These are phyloP conservation scores for Excalfactoria chinensis DNA, from an alignment of 2,113 vertebrate species.

Conservation along the genomic window DNA sequence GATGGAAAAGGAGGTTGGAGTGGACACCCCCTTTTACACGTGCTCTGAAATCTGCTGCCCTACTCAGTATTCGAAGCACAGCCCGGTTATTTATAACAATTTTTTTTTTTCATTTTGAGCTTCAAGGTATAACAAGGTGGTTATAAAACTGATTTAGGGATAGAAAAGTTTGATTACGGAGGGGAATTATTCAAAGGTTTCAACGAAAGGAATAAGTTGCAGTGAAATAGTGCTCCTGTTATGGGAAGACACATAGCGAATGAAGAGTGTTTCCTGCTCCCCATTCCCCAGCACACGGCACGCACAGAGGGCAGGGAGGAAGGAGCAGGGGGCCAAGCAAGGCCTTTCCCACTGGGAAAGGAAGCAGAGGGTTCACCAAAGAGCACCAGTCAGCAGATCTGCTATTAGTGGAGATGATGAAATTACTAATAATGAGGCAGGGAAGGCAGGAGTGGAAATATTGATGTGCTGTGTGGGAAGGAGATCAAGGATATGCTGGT, in stretches of 20 bases:
- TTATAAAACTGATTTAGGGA: conserved; percentile 72
- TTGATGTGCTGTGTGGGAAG: background rate
- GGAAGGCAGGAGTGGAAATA: conserved; percentile 22
- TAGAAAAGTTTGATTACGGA: conserved; percentile 67
- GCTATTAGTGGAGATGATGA: conserved; percentile 22
- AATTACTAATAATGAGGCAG: conserved; percentile 34
- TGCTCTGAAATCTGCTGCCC: background rate
- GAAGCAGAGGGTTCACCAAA: conserved; percentile 14
- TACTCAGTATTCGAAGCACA: conserved; percentile 41
- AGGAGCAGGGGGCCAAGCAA: background rate
- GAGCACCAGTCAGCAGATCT: background rate
- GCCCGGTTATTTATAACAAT: conserved; percentile 48
- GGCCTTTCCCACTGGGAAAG: background rate
- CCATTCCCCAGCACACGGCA: background rate
- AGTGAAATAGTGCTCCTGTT: conserved; percentile 33
- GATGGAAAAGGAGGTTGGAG: background rate
- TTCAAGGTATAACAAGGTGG: conserved; percentile 65
- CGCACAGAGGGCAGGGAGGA: background rate
- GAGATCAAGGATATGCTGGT: background rate
- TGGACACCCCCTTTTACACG: fast-evolving
- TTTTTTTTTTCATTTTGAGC: conserved; percentile 47
- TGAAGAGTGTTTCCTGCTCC: conserved; percentile 14
- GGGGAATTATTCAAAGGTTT: conserved; percentile 43
- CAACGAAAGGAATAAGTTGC: conserved; percentile 39
- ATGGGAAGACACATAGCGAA: background rate